Conservation (phyloP, 2,113 vertebrate species). For the Acrocephalus arundinaceus region DNA sequence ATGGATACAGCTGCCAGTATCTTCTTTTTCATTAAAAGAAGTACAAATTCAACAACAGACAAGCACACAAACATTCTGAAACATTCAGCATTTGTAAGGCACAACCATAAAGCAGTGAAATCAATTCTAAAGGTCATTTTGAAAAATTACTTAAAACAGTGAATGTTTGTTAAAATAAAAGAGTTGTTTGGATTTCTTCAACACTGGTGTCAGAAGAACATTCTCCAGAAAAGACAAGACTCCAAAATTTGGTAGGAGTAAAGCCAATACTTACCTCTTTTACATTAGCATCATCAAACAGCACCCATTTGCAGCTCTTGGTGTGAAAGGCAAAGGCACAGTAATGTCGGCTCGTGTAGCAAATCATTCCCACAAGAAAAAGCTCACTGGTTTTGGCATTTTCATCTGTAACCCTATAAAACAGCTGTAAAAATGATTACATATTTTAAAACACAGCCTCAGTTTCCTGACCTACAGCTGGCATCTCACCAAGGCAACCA, state of each 20-base stretch:
- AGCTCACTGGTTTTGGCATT: slow-evolving; percentile 90
- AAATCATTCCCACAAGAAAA: slow-evolving; percentile 93
- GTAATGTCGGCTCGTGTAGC: slow-evolving; percentile 93
- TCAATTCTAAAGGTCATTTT: background rate
- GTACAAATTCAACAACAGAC: background rate
- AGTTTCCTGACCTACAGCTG: background rate
- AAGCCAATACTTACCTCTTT: slow-evolving; percentile 85
- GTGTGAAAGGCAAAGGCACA: slow-evolving; percentile 97
- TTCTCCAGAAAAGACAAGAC: background rate
- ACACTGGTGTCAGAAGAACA: background rate
- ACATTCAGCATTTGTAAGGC: background rate
- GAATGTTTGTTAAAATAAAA: background rate
- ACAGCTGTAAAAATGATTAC: slow-evolving; percentile 80
- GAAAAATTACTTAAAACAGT: background rate
- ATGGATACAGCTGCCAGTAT: background rate
- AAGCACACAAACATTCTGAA: background rate
- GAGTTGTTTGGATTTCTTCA: background rate
- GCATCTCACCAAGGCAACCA: background rate
- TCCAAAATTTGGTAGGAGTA: background rate
- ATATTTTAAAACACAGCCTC: background rate
- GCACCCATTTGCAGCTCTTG: slow-evolving; percentile 94
- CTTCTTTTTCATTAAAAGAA: background rate
- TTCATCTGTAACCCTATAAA: slow-evolving; percentile 95
- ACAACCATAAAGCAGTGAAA: background rate
- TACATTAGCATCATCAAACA: slow-evolving; percentile 97